Base-by-base conservation (phyloP, 2,888 invertebrate species). In the Amorpha juglandis region DNA sequence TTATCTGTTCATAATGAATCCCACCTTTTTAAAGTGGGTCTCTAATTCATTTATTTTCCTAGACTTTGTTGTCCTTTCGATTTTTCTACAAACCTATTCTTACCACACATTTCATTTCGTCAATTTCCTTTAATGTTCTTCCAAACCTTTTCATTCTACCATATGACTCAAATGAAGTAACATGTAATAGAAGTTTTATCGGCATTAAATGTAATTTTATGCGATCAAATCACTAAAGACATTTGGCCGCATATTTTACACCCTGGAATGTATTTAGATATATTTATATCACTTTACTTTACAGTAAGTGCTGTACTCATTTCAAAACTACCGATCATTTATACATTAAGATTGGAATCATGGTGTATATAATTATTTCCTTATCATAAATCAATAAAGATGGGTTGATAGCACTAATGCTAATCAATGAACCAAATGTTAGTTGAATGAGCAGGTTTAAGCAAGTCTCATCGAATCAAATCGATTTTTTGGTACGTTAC, bases 181-280 rank as follows among this genome's bases (percentile, higher is more conserved):
- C 1, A 45, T 27, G 21, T 51, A 51, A 27, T 51, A 51, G 21
- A 51, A 42, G 19, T 19, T 42, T 42, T n/a, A 55, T 55, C n/a
- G 14, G 9, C 9, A 35, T 33, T 38, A 19, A 50, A 35, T 16
- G 16, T 16, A 9, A 6, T 35, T 38, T 55, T 55, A 55, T 16
- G 16, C 35, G 16, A 55, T 55, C 35, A 35, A 35, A 55, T 55
- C 35, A 55, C 55, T 53, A 35, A 35, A n/a, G 35, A 55, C 35
- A 16, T 35, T 16, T 8, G n/a, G 9, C 12, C 7, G 55, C 1
- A 55, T 16, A 38, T 50, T 50, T 50, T 19, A 50, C n/a, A 35
- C 35, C 55, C 16, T 7, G 7, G n/a, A 55, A 55, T 55, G 35
- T n/a, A 14, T 55, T 35, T 55, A 55, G 16, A 33, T 55, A 55